phyloP scores from a whole-genome alignment of 1,140 invertebrate species.

The Pseudomyrmex flavicornis region DNA sequence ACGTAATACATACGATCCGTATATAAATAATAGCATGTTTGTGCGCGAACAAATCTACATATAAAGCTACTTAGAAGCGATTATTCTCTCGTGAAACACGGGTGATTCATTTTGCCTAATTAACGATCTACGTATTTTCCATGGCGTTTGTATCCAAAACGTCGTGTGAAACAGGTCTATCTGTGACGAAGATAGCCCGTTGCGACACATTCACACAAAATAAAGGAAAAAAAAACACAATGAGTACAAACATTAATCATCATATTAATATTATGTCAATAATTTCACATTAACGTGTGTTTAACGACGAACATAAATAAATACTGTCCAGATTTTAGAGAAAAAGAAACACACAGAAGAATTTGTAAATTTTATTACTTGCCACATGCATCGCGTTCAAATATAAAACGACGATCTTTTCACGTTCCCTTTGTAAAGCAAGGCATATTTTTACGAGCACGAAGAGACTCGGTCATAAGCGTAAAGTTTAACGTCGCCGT shows the following conservation, averaged over 20 bases:
- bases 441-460: slow-evolving; percentile 1
- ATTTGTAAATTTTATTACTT: too few species aligned
- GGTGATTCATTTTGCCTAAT: slow-evolving; percentile 44
- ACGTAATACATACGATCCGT: neutral
- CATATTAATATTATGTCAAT: too few species aligned
- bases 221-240: too few species aligned
- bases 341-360: too few species aligned
- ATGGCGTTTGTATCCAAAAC: slow-evolving; percentile 18
- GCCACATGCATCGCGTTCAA: neutral
- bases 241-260: too few species aligned
- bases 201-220: neutral
- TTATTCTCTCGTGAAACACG: slow-evolving; percentile 9
- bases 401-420: neutral
- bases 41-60: neutral
- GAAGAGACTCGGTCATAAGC: neutral
- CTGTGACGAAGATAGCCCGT: neutral
- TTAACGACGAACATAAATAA: too few species aligned
- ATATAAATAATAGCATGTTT: neutral
- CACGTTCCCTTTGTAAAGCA: neutral
- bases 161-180: neutral
- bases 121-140: slow-evolving; percentile 15
- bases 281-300: too few species aligned
- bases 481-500: slow-evolving; percentile 16
- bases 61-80: slow-evolving; percentile 25
- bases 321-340: too few species aligned